Evolutionary conservation across 35 echinoderm and acorn worm genomes (phyloP), one percentile per base, ranked within the genome.

Genomic region (Holothuria glaberrima): DNA sequence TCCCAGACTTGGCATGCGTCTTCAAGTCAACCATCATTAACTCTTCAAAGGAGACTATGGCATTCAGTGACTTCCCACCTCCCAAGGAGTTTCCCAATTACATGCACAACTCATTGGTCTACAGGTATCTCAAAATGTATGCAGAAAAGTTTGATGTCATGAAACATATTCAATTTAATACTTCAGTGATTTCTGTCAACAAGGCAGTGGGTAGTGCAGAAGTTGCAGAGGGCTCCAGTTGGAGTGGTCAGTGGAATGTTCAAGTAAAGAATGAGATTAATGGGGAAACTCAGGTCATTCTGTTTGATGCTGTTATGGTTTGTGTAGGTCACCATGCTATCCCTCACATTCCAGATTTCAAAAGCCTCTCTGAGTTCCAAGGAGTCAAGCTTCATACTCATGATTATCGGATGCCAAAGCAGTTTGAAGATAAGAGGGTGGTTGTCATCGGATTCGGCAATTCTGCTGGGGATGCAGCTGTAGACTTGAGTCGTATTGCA

Each of bases 381-480:
- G 96, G 96, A 46, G 30, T 67, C 17, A 91, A 76, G 66, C 82
- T 98, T 10, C 96, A 98, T 30, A 90, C 89, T 12, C 94, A 94
- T 31, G 87, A 92, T 32, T 98, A 90, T 88, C 83, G 83, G 58
- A 93, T 71, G 18, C 86, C 93, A 5, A 76, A 80, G 13, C 44
- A 68, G 13, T 93, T 92, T 50, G 87, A 63, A 34, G 93, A 83
- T 31, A 92, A 92, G 70, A 92, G 36, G 19, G 96, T 98, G 3
- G 18, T 98, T 5, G 93, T 98, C 1, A 71, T 97, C 33, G 95
- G 95, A 91, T 82, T 89, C 64, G 61, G 76, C 4, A 82, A 99
- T 89, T 99, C 97, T 16, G 97, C 97, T 9, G 93, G 93, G n/a
- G 97, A 99, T 84, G 88, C 83, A 2, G 93, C 97, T 34, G 80